Evolutionary conservation across 2,797 vertebrate species (phyloP), one percentile per base, ranked within the genome.

Genomic region (Myoxocephalus aenaeus): DNA sequence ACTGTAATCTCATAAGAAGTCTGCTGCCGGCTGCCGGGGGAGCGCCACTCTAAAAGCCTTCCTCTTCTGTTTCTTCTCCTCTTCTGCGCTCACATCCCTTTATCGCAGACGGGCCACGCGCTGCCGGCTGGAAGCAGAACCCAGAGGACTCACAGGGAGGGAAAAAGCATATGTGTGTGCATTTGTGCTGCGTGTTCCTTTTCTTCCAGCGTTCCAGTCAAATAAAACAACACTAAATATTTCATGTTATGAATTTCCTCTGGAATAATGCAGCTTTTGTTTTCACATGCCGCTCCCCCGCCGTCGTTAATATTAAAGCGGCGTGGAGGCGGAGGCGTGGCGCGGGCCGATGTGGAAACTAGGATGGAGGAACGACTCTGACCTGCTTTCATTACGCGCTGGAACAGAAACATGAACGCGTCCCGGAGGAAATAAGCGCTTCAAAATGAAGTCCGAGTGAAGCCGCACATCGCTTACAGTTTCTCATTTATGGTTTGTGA

Each of bases 221-320:
- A 92, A 94, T 92, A 88, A 90, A 92, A 93, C 83, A 90, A 91
- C 76, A 79, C 81, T 93, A 88, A 93, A 93, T 93, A 92, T 94
- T 93, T 93, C 48, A 93, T 88, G 65, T 79, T 75, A 25, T 82
- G 86, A 89, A 91, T 92, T 91, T 92, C 84, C 76, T 56, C 56
- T 58, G 72, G 87, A 93, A 92, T 92, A 92, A 93, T 90, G 89
- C 86, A 83, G 87, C 89, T 88, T 91, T 90, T 91, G 84, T 91
- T 92, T 91, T 87, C 85, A 77, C 80, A 71, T 80, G 76, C 70
- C 48, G 48, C 56, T 65, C 78, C 80, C 80, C 85, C 61, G 1
- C 50, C 38, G 17, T 85, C 69, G 65, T 93, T 90, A 90, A 92
- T 93, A 94, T 92, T 92, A 86, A 92, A 93, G 48, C 58, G 73